Base-by-base conservation (phyloP, 2,797 vertebrate species). In the Percopsis omiscomaycus region DNA sequence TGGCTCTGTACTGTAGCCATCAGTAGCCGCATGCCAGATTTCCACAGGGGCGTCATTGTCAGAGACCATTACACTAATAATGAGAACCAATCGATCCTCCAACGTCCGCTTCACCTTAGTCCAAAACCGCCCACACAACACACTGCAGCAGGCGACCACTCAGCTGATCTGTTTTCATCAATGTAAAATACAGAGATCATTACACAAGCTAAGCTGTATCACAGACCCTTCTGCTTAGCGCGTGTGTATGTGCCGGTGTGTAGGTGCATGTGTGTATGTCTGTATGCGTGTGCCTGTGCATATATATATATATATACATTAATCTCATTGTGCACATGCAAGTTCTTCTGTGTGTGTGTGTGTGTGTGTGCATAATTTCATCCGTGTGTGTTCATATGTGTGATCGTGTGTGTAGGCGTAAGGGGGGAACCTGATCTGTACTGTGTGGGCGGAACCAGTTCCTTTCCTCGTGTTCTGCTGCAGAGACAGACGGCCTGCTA, bases 401-500 rank as follows among this genome's bases (percentile, higher is more conserved):
- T 64, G 49, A 29, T 53, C 16, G 55, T 48, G 69, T 48, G 69
- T 79, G 90, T 88, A 86, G 86, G 87, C 84, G 89, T 87, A 77
- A 65, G 77, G 78, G 86, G 80, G 86, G 85, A 90, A 91, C 84
- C 82, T 88, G 89, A 89, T 88, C 88, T 91, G 85, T 66, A 76
- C 79, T 86, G 87, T 89, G 90, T 91, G 85, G 88, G 89, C 85
- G 89, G 83, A 89, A 86, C 80, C 74, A 37, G 75, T 77, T 77
- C 79, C 78, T 68, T 66, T 68, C 63, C 48, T 69, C 73, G 14
- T 63, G 49, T 53, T 70, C 69, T 65, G 68, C 75, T 74, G 77
- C 77, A 81, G 86, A 88, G 87, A 88, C 89, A 90, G 89, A 90
- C 89, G 64, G 87, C 87, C 90, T 91, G 90, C 83, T 91, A 89